Conservation (phyloP, 2,888 invertebrate genomes). For the Matsumyia berberina region DNA sequence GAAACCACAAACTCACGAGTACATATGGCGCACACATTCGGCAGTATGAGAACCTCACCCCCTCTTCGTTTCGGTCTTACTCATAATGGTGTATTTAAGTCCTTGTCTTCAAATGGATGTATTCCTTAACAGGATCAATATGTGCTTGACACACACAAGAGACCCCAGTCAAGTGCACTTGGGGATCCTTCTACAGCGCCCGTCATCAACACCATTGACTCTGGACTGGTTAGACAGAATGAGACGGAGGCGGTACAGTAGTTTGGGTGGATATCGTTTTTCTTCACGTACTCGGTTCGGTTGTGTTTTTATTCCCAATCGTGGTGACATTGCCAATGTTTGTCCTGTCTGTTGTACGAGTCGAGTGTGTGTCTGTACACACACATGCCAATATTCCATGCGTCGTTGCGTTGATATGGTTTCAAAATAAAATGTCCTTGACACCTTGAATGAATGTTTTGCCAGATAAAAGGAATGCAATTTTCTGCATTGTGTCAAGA, state of each 20-base stretch:
- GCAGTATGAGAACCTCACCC: background rate
- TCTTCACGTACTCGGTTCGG: conserved; percentile 15
- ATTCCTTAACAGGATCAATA: conserved; percentile 73
- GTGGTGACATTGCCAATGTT: conserved; percentile 52
- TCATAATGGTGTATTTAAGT: conserved; percentile 62
- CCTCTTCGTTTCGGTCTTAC: conserved; percentile 9
- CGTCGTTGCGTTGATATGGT: conserved; percentile 38
- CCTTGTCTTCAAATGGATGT: conserved; percentile 70
- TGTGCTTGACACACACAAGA: conserved; percentile 74
- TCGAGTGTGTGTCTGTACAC: conserved; percentile 19
- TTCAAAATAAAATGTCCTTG: conserved; percentile 66
- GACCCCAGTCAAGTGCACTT: conserved; percentile 71
- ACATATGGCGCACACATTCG: conserved; percentile 4
- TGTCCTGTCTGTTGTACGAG: conserved; percentile 52
- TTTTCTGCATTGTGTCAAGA: conserved; percentile 15
- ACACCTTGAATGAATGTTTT: conserved; percentile 45
- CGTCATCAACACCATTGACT: conserved; percentile 71
- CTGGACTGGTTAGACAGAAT: conserved; percentile 43
- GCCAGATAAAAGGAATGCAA: conserved; percentile 21
- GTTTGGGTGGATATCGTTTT: conserved; percentile 35
- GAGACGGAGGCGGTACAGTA: background rate
- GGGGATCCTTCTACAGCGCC: conserved; percentile 62
- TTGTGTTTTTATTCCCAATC: conserved; percentile 44
- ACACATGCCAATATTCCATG: conserved; percentile 40
- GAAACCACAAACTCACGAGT: conserved; percentile 46